Conservation (phyloP, 2,797 vertebrate species). For the Heliangelus exortis region DNA sequence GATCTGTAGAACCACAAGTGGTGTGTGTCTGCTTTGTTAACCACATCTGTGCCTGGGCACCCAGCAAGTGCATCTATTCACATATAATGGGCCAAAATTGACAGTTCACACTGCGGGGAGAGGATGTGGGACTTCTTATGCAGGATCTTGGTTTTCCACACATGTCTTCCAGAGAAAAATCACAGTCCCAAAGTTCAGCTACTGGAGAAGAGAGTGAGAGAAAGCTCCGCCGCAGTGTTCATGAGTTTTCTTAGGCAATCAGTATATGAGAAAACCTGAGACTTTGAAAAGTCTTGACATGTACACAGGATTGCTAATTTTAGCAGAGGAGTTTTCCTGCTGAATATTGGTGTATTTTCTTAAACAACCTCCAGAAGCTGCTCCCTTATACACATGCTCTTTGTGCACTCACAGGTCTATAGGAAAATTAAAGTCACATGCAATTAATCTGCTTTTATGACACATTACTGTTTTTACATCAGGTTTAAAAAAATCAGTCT, state of each 20-base stretch:
- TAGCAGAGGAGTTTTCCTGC: not conserved
- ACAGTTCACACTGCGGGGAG: not conserved
- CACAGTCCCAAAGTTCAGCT: not conserved
- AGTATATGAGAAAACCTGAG: not conserved
- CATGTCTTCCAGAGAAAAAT: not conserved
- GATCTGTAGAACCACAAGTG: not conserved
- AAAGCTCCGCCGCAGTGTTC: not conserved
- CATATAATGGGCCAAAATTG: not conserved
- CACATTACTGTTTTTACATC: not conserved
- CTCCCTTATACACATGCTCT: not conserved
- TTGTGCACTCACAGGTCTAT: not conserved
- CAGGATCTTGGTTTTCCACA: not conserved
- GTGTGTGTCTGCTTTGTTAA: not conserved
- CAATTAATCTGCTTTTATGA: not conserved
- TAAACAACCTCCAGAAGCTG: not conserved
- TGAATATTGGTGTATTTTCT: not conserved
- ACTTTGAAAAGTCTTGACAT: not conserved
- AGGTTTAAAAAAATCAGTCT: accelerated
- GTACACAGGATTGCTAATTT: not conserved
- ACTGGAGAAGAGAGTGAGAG: not conserved
- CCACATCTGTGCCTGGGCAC: not conserved
- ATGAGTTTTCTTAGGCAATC: not conserved
- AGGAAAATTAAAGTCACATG: not conserved
- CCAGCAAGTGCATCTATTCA: not conserved
- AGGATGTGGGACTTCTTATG: accelerated